Percentiles rank a stretch among this genome's conserved stretches.
These are phyloP conservation scores for Nebria ingens DNA, from an alignment of 1,140 invertebrate species.

Conservation along the genomic window DNA sequence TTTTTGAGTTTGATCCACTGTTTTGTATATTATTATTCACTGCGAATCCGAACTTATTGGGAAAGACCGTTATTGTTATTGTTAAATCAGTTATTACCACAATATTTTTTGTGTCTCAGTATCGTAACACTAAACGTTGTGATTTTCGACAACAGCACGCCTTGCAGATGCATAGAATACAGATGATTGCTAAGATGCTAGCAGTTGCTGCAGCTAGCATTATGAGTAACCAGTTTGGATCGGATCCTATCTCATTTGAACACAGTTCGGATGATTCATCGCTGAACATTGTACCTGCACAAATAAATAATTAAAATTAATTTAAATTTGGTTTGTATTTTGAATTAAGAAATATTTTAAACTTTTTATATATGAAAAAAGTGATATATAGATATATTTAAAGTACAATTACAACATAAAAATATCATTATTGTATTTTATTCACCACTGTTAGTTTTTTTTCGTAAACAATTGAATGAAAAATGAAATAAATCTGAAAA, in stretches of 20 bases:
- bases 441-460: too few relatives aligned
- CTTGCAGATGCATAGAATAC: background rate
- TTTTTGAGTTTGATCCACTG: background rate
- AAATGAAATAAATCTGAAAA: too few relatives aligned
- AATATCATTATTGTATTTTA: slow-evolving; percentile 7
- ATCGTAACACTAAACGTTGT: background rate
- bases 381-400: background rate
- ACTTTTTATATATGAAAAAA: slow-evolving; percentile 1
- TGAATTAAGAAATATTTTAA: slow-evolving; percentile 13
- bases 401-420: background rate
- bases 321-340: slow-evolving; percentile 40
- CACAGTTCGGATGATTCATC: slow-evolving; percentile 58
- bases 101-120: too few relatives aligned
- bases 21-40: background rate
- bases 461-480: too few relatives aligned
- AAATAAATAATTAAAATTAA: slow-evolving; percentile 14
- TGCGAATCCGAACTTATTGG: background rate
- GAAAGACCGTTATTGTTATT: background rate
- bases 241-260: slow-evolving; percentile 33
- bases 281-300: slow-evolving; percentile 38
- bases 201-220: background rate
- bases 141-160: slow-evolving; percentile 3
- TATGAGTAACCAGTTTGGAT: slow-evolving; percentile 37
- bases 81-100: background rate
- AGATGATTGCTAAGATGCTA: background rate